Percentiles rank a stretch among this genome's conserved stretches.
phyloP scores from a whole-genome alignment of 2,888 invertebrate genomes.

The Busseola fusca region DNA sequence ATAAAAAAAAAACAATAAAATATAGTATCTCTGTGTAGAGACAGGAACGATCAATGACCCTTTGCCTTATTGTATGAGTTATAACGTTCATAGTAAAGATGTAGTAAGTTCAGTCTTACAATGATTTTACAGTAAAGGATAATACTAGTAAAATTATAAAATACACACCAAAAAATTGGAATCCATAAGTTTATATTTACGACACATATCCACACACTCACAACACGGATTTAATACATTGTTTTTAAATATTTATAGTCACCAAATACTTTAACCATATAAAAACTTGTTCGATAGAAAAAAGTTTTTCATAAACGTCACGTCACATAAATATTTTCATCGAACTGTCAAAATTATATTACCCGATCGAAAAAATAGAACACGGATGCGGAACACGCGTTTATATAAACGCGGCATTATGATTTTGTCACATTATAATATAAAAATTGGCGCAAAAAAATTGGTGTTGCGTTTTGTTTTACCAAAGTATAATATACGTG shows the following conservation, averaged over 20 bases:
- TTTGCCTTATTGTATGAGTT: background rate
- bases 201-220: conserved; percentile 57
- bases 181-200: conserved; percentile 46
- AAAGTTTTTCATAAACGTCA: conserved; percentile 69
- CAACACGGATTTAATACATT: conserved; percentile 33
- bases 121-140: background rate
- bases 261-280: conserved; percentile 23
- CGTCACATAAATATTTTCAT: conserved; percentile 81
- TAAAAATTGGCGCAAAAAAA: conserved; percentile 52
- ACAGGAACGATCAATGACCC: background rate
- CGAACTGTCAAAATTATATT: conserved; percentile 82
- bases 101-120: conserved; percentile 6
- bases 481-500: conserved; percentile 13
- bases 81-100: background rate
- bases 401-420: conserved; percentile 55
- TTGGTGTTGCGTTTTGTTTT: conserved; percentile 53
- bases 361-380: conserved; percentile 66
- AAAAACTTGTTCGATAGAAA: conserved; percentile 37
- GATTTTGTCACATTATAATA: conserved; percentile 62
- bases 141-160: background rate
- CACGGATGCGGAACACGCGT: conserved; percentile 45
- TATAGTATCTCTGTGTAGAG: background rate
- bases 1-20: background rate
- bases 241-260: conserved; percentile 31
- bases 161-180: conserved; percentile 55